Percentiles rank a stretch among this genome's conserved stretches.
phyloP scores from a whole-genome alignment of 2,113 vertebrate species.

The Seriola aureovittata region DNA sequence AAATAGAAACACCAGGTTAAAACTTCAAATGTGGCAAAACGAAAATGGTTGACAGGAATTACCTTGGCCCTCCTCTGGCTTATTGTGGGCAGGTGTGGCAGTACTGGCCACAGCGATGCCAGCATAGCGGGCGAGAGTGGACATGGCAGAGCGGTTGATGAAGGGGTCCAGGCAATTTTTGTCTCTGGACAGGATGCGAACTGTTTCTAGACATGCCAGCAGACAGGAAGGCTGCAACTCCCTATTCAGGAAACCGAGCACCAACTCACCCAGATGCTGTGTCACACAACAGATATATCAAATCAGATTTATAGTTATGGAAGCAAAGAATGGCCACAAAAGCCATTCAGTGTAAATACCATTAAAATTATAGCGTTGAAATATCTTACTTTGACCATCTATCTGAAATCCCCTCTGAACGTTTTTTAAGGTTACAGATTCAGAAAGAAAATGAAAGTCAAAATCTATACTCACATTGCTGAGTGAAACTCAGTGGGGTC shows the following conservation, averaged over 20 bases:
- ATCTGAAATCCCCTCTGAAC: too few relatives aligned
- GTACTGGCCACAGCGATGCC: constrained; percentile 71
- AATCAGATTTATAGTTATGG: neutral
- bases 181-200: constrained; percentile 94
- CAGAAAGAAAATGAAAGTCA: too few relatives aligned
- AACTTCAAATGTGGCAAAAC: neutral
- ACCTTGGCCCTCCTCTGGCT: constrained; percentile 49
- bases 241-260: constrained; percentile 86
- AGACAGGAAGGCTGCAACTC: constrained; percentile 90
- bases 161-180: constrained; percentile 88
- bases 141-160: constrained; percentile 83
- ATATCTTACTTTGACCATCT: too few relatives aligned
- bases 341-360: too few relatives aligned
- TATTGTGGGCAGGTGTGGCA: constrained; percentile 11
- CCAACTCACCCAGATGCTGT: constrained; percentile 89
- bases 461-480: too few relatives aligned
- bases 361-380: too few relatives aligned
- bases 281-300: neutral
- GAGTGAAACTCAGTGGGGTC: too few relatives aligned
- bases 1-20: too few relatives aligned
- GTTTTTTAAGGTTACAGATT: too few relatives aligned
- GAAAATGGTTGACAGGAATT: neutral
- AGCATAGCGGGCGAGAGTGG: constrained; percentile 85
- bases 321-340: neutral
- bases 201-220: constrained; percentile 90